phyloP scores from a whole-genome alignment of 2,113 vertebrate genomes.

The Hippocampus mohnikei region DNA sequence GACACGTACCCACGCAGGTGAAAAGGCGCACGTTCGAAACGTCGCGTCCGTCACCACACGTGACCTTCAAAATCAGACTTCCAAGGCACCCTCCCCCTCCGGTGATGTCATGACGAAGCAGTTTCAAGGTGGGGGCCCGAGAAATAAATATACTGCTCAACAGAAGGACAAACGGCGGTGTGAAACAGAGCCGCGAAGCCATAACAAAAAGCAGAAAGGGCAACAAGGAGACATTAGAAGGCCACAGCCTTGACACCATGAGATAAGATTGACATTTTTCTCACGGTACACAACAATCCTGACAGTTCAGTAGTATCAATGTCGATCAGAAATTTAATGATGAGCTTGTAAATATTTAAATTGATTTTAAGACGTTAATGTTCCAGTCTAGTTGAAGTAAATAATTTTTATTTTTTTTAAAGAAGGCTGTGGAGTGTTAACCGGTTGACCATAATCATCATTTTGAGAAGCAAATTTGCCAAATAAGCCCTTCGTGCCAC shows the following conservation, averaged over 20 bases:
- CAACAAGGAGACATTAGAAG: conserved; percentile 20
- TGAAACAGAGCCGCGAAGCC: conserved; percentile 1
- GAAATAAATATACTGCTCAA: background rate
- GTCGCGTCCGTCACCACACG: background rate
- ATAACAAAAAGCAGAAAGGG: conserved; percentile 9
- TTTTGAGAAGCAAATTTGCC: background rate
- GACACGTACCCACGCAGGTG: background rate
- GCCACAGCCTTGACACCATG: background rate
- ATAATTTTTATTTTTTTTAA: no score
- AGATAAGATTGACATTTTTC: conserved; percentile 30
- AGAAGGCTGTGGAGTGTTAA: background rate
- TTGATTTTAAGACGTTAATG: background rate
- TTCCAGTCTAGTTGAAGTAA: background rate
- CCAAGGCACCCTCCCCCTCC: no score
- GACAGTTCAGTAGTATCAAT: background rate
- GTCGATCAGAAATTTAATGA: background rate
- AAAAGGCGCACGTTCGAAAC: background rate
- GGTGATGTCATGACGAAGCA: background rate
- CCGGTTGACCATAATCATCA: background rate
- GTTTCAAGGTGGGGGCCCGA: background rate
- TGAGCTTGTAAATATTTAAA: background rate
- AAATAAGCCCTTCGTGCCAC: background rate
- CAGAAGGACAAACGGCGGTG: background rate
- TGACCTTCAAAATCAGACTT: background rate
- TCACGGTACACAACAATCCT: conserved; percentile 14